Evolutionary conservation across 2,888 invertebrate species (phyloP), one percentile per base, ranked within the genome.

Genomic region (Mythimna albipuncta): DNA sequence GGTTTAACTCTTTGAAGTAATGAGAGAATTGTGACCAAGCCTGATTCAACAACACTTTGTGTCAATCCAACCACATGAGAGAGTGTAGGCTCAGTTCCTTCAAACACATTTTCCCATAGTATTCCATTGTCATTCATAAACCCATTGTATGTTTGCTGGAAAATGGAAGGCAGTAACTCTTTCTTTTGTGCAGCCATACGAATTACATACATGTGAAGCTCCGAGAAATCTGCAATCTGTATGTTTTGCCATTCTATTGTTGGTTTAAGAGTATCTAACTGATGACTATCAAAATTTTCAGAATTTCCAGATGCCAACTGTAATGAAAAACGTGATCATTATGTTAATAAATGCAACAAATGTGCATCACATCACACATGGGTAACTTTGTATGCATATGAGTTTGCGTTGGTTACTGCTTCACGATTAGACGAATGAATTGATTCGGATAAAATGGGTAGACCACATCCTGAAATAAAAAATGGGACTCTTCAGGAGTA

Each of bases 171-270:
- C 85, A 57, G 72, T 47, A 79, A 52, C 9, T 88, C 83, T 77
- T 87, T 91, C 41, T 92, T 82, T 68, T 54, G 92, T 5, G 87
- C 83, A 26, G 88, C 81, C 79, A 94, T 83, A n/a, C 91, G 86
- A 26, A 93, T 91, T 69, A 97, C 88, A 69, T 97, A 97, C 89
- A 97, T 93, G 87, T 98, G 95, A 5, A 97, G 89, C 58, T 97
- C 93, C 10, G 97, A 97, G 91, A 98, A 98, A 85, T 98, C 97
- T 11, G 97, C 96, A 2, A 98, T 93, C 92, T 98, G 97, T 75
- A 96, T 93, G 75, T 97, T 96, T 92, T 98, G 98, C 98, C 98
- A 98, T 87, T 97, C 97, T 72, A 93, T 93, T 54, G 96, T 96
- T 58, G 95, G 95, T 89, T 93, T 93, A 9, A 96, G 82, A 79